Percentiles rank a stretch among this genome's conserved stretches.
phyloP scores from a whole-genome alignment of 2,888 invertebrate genomes.

The Monochamus alternatus region DNA sequence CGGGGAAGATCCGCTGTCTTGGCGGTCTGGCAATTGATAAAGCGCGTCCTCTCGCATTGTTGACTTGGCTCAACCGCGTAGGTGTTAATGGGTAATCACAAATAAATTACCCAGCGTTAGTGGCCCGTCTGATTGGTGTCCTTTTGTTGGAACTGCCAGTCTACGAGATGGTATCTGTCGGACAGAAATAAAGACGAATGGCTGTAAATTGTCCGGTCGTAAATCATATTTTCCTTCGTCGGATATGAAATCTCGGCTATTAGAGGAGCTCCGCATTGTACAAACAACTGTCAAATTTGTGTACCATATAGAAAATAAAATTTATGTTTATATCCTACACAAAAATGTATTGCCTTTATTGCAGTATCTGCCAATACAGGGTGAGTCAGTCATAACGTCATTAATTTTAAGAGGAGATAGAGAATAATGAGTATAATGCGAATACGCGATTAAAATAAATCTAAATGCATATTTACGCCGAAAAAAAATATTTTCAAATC shows the following conservation, averaged over 20 bases:
- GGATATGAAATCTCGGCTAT: slow-evolving; percentile 25
- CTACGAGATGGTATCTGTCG: slow-evolving; percentile 37
- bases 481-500: no score
- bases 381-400: no score
- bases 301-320: not conserved
- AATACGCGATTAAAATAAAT: no score
- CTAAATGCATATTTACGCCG: no score
- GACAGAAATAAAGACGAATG: slow-evolving; percentile 41
- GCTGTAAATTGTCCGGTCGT: slow-evolving; percentile 37
- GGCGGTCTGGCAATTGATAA: not conserved
- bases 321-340: not conserved
- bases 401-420: no score
- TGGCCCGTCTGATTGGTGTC: slow-evolving; percentile 36
- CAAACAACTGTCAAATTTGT: slow-evolving; percentile 27
- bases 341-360: no score
- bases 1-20: not conserved
- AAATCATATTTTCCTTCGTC: slow-evolving; percentile 34
- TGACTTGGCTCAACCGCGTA: slow-evolving; percentile 53
- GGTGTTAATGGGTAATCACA: slow-evolving; percentile 59
- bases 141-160: slow-evolving; percentile 37
- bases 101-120: slow-evolving; percentile 53
- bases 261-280: slow-evolving; percentile 9
- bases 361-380: no score
- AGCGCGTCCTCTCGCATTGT: slow-evolving; percentile 16
- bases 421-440: no score